phyloP scores from a whole-genome alignment of 2,113 vertebrate species.

The Chroicocephalus ridibundus region DNA sequence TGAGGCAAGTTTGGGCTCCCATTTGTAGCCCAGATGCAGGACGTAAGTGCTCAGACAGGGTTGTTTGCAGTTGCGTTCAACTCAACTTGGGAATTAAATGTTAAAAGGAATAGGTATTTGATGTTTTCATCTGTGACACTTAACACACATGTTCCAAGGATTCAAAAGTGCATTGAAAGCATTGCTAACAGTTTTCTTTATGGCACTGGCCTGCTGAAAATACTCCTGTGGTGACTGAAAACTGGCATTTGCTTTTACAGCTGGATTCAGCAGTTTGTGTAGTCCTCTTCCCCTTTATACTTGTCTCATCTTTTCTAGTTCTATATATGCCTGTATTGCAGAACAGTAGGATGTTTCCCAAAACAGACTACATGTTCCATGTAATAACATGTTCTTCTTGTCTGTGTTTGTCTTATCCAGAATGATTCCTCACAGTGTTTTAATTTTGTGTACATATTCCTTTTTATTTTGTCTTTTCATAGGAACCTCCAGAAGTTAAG shows the following conservation, averaged over 20 bases:
- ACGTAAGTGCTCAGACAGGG: neutral
- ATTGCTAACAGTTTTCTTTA: neutral
- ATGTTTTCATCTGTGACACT: neutral
- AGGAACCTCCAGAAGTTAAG: slow-evolving; percentile 96
- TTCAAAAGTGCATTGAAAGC: neutral
- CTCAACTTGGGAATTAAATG: neutral
- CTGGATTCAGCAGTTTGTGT: neutral
- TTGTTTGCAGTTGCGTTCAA: neutral
- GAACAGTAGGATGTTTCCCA: neutral
- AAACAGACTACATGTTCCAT: neutral
- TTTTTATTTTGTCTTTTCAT: slow-evolving; percentile 25
- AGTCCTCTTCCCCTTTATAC: neutral
- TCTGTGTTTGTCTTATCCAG: neutral
- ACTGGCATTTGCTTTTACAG: neutral
- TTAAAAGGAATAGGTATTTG: neutral
- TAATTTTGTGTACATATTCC: neutral
- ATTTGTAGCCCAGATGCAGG: neutral
- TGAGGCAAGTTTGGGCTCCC: neutral
- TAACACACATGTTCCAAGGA: neutral
- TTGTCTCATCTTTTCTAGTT: neutral
- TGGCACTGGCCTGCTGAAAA: neutral
- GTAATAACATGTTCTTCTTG: neutral
- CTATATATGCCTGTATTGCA: neutral
- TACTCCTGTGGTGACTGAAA: neutral
- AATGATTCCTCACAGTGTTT: neutral